These are phyloP conservation scores for Sciaenops ocellatus DNA, from an alignment of 2,797 vertebrate species.

Conservation along the genomic window DNA sequence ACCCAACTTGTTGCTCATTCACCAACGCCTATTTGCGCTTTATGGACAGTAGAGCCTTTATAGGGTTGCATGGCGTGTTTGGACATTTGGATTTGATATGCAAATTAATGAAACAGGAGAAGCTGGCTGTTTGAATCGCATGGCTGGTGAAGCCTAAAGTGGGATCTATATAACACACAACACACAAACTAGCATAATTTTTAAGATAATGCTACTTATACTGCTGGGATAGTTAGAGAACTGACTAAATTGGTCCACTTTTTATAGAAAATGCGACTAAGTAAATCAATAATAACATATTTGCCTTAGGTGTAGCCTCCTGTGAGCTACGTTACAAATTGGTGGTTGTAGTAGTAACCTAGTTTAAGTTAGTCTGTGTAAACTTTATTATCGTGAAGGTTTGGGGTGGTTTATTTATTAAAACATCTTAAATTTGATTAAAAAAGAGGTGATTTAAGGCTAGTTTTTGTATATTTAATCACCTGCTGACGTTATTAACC, in stretches of 20 bases:
- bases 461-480: neutral
- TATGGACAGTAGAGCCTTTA: neutral
- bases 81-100: neutral
- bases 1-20: constrained; percentile 56
- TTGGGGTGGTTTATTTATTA: neutral
- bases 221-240: neutral
- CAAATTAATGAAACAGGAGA: neutral
- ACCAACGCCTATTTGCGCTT: constrained; percentile 1
- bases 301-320: too few species aligned
- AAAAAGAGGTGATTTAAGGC: neutral
- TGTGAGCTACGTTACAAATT: neutral
- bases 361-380: neutral
- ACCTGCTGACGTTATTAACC: too few species aligned
- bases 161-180: neutral
- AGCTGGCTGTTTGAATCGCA: neutral
- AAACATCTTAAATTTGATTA: neutral
- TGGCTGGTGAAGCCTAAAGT: neutral
- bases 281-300: neutral
- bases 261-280: neutral
- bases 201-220: neutral
- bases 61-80: neutral
- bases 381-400: neutral
- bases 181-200: neutral
- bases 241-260: neutral
- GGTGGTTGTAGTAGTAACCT: neutral